phyloP scores from a whole-genome alignment of 2,797 vertebrate species.

The Lagocephalus sceleratus region DNA sequence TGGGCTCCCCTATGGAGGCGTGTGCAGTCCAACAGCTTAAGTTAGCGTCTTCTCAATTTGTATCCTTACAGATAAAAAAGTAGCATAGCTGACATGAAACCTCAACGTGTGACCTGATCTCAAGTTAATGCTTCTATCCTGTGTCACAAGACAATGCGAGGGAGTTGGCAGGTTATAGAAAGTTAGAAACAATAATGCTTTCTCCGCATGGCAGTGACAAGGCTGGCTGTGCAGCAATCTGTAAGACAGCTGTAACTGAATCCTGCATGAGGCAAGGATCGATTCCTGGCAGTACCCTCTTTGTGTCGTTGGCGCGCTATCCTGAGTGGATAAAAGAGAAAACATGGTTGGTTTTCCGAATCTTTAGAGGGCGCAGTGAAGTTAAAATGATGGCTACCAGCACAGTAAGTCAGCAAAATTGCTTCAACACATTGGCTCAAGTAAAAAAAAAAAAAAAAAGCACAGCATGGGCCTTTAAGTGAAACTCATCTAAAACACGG shows the following conservation, averaged over 20 bases:
- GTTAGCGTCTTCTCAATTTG: too few species aligned
- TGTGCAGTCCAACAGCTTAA: too few species aligned
- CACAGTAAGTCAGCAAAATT: too few species aligned
- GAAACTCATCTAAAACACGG: too few species aligned
- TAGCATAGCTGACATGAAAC: too few species aligned
- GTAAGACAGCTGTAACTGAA: slow-evolving; percentile 48
- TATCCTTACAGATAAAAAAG: too few species aligned
- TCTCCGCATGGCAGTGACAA: slow-evolving; percentile 37
- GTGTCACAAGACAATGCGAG: too few species aligned
- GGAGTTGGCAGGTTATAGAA: slow-evolving; percentile 29
- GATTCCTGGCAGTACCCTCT: slow-evolving; percentile 42
- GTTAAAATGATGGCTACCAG: not conserved
- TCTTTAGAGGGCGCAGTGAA: not conserved
- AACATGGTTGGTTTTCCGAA: slow-evolving; percentile 6
- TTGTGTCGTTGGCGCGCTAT: slow-evolving; percentile 5
- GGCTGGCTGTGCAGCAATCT: slow-evolving; percentile 51
- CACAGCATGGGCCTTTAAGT: too few species aligned
- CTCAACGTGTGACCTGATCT: too few species aligned
- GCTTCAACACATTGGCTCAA: not conserved
- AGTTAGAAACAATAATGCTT: slow-evolving; percentile 56
- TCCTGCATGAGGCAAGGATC: slow-evolving; percentile 42
- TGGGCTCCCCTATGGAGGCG: too few species aligned
- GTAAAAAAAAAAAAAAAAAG: not conserved
- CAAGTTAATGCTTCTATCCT: too few species aligned
- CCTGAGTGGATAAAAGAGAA: slow-evolving; percentile 6